Evolutionary conservation across 1,140 invertebrate genomes (phyloP).

Genomic region (Temnothorax curvispinosus): DNA sequence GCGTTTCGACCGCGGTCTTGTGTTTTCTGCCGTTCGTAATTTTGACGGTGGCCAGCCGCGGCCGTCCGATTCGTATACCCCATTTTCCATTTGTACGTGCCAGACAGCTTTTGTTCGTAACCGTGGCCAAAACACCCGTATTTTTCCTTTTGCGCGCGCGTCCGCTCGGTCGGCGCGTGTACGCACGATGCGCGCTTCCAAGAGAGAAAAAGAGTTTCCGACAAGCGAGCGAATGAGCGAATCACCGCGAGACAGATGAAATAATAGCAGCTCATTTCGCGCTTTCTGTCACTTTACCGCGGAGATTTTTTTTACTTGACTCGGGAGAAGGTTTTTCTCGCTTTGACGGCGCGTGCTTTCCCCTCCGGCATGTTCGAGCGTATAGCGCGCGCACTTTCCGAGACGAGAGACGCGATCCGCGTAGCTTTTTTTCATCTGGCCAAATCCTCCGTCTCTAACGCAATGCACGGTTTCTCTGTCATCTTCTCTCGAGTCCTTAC

Average conservation of each 20-base stretch:
- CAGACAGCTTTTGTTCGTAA: slow-evolving; percentile 26
- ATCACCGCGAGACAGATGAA: slow-evolving; percentile 17
- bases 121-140: neutral
- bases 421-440: slow-evolving; percentile 12
- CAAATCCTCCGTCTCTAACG: slow-evolving; percentile 1
- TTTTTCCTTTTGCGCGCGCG: slow-evolving; percentile 24
- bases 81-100: slow-evolving; percentile 18
- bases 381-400: neutral
- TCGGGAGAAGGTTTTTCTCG: neutral
- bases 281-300: neutral
- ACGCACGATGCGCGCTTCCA: neutral
- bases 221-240: neutral
- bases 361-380: neutral
- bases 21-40: slow-evolving; percentile 40
- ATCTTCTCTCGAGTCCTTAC: slow-evolving; percentile 23
- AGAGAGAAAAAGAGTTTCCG: neutral
- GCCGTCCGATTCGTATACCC: neutral
- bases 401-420: neutral
- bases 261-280: slow-evolving; percentile 35
- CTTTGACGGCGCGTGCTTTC: slow-evolving; percentile 8
- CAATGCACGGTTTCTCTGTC: slow-evolving; percentile 46
- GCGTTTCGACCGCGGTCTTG: neutral
- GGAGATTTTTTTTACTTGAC: slow-evolving; percentile 16
- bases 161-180: neutral
- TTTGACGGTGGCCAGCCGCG: slow-evolving; percentile 13